Evolutionary conservation across 2,797 vertebrate species (phyloP), one percentile per base, ranked within the genome.

Genomic region (Vultur gryphus): DNA sequence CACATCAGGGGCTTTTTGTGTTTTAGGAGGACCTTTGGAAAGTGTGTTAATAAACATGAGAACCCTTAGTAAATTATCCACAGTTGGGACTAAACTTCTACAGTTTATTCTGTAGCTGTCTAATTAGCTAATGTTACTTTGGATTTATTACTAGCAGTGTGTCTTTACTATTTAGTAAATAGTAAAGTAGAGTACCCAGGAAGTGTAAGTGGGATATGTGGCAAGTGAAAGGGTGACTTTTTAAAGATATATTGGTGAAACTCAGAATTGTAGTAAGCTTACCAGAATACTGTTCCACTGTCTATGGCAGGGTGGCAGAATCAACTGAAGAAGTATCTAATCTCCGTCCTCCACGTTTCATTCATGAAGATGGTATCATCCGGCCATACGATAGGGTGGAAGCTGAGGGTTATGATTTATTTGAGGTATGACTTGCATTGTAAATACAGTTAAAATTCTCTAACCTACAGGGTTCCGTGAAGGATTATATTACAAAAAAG

Each of bases 361-460:
- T 99, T 95, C 98, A 95, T 2, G 99, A 99, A 70, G 99, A 99
- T 0, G 99, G 99, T 59, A 98, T 99, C 97, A 99, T 99, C 78
- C 98, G 99, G 19, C 99, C 99, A 0, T 99, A 99, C 8, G 88
- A 99, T 97, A 97, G 98, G 55, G 98, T 97, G 15, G 99, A 99
- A 96, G 99, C 99, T 2, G 98, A 99, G 94, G 99, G 99, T 3
- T 99, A 97, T n/a, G 98, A 99, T 77, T 98, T 99, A 33, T 99
- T 99, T 97, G 99, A 99, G 99, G 99, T 99, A 97, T 91, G 91
- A n/a, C 35, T 52, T 91, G 8, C 49, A 3, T 6, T 48, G 7
- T 37, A 57, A 91, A 62, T 59, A 52, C 33, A 25, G 24, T 28
- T 67, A n/a, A 55, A 67, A 46, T 57, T 49, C 29, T 72, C 33